Base-by-base conservation (phyloP, 2,888 invertebrate species). In the Nephrotoma flavescens region DNA sequence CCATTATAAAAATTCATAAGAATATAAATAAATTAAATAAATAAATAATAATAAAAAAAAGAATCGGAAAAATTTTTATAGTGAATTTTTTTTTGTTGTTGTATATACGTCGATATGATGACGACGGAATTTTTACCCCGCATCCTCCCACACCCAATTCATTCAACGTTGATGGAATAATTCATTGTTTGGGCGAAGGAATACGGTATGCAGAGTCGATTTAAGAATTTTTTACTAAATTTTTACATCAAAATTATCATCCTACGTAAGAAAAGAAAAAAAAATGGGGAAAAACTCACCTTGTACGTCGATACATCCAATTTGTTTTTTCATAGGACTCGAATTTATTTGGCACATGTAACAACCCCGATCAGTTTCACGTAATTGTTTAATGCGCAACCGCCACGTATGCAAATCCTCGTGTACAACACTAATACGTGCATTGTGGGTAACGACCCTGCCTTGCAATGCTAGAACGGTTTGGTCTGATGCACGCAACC, bases 291-390 rank as follows among this genome's bases (percentile, higher is more conserved):
- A 19, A 86, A 1, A 92, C 94, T 94, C 91, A 97, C 97, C 96
- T 90, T 96, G 95, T 31, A 97, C 97, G 90, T 97, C 97, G 87
- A 97, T 94, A 90, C 97, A 97, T 7, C 97, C 97, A 87, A 96
- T 94, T 92, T 96, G 96, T 90, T 96, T 96, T 92, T 95, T 97
- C 96, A 97, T 96, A 87, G 95, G 94, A 88, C 94, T 95, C 1
- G 97, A 97, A 92, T 97, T 97, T 90, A 97, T 96, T 93, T 97
- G 97, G 90, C 97, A 97, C 96, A 97, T 96, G 92, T 97, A 97
- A 91, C 97, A 97, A 87, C 96, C 97, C 85, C 95, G 94, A 91
- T 97, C 97, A 83, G 95, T 94, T 89, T 96, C 96, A 88, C 95
- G 94, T 86, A 97, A 93, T 88, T 96, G 96, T 87, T 96, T 93